Evolutionary conservation across 2,888 invertebrate genomes (phyloP).

Genomic region (Papilio demoleus): DNA sequence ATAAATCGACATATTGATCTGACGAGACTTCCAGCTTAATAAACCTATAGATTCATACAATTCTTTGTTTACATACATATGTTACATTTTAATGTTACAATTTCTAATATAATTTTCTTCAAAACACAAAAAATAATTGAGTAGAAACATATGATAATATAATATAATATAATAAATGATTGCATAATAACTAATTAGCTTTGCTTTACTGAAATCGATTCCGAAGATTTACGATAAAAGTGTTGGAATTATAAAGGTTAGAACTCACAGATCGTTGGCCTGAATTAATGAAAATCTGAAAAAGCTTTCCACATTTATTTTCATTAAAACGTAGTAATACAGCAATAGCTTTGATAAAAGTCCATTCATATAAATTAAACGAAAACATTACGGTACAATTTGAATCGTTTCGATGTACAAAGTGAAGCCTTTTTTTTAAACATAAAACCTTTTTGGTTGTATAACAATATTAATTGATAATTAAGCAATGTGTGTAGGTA

Average conservation of each 20-base stretch:
- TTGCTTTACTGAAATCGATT: constrained; percentile 9
- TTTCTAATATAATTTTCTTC: no score
- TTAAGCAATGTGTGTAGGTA: constrained; percentile 1
- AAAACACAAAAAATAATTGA: no score
- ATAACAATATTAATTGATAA: constrained; percentile 30
- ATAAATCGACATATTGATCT: no score
- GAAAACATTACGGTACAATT: constrained; percentile 36
- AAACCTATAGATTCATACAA: no score
- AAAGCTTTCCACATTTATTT: constrained; percentile 36
- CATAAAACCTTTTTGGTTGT: constrained; percentile 26
- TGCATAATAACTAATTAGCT: neutral
- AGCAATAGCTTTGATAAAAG: constrained; percentile 37
- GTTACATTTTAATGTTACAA: no score
- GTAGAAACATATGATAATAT: no score
- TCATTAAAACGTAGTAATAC: constrained; percentile 36
- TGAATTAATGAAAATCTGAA: constrained; percentile 38
- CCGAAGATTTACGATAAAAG: constrained; percentile 16
- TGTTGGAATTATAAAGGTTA: constrained; percentile 22
- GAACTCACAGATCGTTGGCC: constrained; percentile 31
- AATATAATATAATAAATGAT: no score
- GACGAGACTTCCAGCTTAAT: no score
- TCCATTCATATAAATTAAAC: constrained; percentile 35
- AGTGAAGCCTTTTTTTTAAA: constrained; percentile 32
- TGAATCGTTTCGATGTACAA: constrained; percentile 26
- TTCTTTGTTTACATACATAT: no score